Evolutionary conservation across 1,140 invertebrate genomes (phyloP).

Genomic region (Cephus cinctus): DNA sequence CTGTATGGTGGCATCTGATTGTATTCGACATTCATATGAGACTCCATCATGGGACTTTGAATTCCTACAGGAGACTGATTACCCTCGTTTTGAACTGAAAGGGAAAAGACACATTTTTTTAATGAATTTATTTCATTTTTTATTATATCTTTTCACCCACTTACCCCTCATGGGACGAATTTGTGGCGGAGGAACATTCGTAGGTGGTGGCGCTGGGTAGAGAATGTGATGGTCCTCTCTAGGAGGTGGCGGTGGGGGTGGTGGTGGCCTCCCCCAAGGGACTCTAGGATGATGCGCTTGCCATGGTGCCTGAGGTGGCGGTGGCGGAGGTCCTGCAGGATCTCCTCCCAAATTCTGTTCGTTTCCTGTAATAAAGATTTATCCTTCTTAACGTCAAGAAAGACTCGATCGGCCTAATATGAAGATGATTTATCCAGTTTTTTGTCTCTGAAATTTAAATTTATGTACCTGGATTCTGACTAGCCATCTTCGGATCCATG

Average conservation of each 20-base stretch:
- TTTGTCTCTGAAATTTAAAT: no score
- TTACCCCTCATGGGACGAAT: conserved; percentile 47
- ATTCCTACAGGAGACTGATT: conserved; percentile 26
- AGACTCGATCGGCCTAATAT: no score
- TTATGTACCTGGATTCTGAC: conserved; percentile 33
- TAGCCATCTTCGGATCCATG: conserved; percentile 36
- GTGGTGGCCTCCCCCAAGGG: conserved; percentile 43
- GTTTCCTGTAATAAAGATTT: conserved; percentile 31
- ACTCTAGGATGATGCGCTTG: conserved; percentile 40
- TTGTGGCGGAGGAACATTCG: conserved; percentile 50
- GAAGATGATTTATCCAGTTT: no score
- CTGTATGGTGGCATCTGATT: conserved; percentile 38
- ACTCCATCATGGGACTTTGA: conserved; percentile 35
- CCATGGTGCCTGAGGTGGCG: conserved; percentile 38
- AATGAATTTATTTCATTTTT: conserved; percentile 16
- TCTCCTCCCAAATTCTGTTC: conserved; percentile 37
- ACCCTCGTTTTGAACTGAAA: conserved; percentile 34
- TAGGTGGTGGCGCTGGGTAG: conserved; percentile 39
- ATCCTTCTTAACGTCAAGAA: conserved; percentile 3
- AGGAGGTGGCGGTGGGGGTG: conserved; percentile 34
- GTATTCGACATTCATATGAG: conserved; percentile 36
- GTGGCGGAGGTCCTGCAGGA: conserved; percentile 24
- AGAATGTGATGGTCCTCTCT: conserved; percentile 35
- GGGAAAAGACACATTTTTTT: no score
- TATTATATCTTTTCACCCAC: conserved; percentile 18